Conservation (phyloP, 2,797 vertebrate genomes). For the Furcifer pardalis region DNA sequence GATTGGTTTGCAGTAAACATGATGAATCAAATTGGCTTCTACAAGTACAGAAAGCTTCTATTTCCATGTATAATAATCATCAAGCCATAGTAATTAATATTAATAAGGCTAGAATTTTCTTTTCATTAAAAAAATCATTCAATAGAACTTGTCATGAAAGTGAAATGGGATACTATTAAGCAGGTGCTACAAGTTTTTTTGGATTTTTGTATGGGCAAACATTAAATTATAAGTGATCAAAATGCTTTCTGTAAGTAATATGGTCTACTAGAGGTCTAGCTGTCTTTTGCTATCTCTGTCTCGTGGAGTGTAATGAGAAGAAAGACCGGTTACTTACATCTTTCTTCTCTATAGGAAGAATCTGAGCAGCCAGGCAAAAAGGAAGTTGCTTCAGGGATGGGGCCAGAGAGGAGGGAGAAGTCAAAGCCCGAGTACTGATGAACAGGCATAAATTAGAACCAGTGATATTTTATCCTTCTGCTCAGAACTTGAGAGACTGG, state of each 20-base stretch:
- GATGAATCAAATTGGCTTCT: conserved; percentile 66
- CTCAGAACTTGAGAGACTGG: background rate
- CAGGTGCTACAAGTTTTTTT: conserved; percentile 30
- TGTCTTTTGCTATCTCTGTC: background rate
- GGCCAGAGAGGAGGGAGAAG: background rate
- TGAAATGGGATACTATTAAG: conserved; percentile 13
- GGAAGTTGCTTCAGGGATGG: background rate
- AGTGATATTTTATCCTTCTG: no score
- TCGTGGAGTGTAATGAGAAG: background rate
- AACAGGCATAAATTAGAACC: background rate
- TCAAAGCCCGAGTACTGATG: background rate
- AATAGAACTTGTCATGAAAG: conserved; percentile 50
- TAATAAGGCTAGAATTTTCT: conserved; percentile 54
- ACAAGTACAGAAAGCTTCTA: conserved; percentile 64
- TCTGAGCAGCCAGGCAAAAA: background rate
- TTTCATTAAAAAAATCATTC: conserved; percentile 50
- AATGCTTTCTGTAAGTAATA: background rate
- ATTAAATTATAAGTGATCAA: background rate
- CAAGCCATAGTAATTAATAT: conserved; percentile 55
- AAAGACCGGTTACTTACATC: background rate
- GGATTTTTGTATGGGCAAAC: conserved; percentile 23
- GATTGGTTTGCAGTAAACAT: conserved; percentile 68
- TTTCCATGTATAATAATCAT: conserved; percentile 58
- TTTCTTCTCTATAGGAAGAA: background rate
- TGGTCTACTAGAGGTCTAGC: background rate